Conservation (phyloP, 1,140 invertebrate genomes). For the Drosophila insularis region DNA sequence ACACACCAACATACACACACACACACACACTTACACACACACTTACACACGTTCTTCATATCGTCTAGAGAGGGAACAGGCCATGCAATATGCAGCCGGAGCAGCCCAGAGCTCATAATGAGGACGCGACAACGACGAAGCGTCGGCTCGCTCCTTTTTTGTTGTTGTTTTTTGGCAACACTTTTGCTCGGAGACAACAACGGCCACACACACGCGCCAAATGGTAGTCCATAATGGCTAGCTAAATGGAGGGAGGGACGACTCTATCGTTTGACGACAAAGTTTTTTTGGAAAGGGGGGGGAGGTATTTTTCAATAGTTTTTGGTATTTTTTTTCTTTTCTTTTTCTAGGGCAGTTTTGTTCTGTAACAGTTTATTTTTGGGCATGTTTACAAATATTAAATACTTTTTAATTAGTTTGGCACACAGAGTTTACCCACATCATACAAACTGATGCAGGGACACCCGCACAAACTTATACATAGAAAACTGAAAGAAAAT, state of each 20-base stretch:
- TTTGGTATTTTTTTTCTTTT: conserved; percentile 18
- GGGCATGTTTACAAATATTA: conserved; percentile 75
- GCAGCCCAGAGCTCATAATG: conserved; percentile 49
- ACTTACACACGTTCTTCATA: conserved; percentile 18
- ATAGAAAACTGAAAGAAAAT: conserved; percentile 42
- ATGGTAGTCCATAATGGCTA: conserved; percentile 54
- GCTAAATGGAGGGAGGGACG: conserved; percentile 17
- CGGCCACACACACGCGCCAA: conserved; percentile 44
- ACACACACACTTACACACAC: conserved; percentile 17
- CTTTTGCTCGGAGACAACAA: conserved; percentile 50
- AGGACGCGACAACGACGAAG: conserved; percentile 48
- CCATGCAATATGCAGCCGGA: conserved; percentile 51
- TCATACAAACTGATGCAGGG: not conserved
- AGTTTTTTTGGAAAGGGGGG: conserved; percentile 48
- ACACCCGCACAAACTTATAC: not conserved
- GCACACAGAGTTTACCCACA: conserved; percentile 31
- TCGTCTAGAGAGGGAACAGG: not conserved
- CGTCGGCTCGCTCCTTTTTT: not conserved
- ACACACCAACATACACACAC: conserved; percentile 30
- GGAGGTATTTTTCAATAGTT: conserved; percentile 38
- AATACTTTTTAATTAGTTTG: conserved; percentile 79
- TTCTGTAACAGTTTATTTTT: conserved; percentile 56
- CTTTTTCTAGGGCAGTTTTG: not conserved
- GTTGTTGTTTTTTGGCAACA: conserved; percentile 44
- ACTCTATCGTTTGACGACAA: conserved; percentile 54